Percentiles rank a stretch among this genome's conserved stretches.
These are phyloP conservation scores for Heliconius aoede DNA, from an alignment of 2,888 invertebrate genomes.

Conservation along the genomic window DNA sequence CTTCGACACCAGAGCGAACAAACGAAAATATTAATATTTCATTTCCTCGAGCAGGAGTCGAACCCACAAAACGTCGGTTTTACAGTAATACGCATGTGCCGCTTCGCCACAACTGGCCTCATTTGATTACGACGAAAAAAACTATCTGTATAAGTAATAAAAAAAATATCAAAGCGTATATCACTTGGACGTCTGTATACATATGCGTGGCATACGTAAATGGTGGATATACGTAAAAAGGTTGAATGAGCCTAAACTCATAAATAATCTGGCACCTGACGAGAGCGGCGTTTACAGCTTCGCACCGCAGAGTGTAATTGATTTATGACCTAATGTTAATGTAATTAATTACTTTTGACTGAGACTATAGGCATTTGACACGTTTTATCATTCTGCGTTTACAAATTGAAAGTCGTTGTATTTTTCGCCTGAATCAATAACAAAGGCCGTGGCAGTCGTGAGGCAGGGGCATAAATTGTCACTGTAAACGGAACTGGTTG, in stretches of 20 bases:
- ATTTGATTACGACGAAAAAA: conserved; percentile 6
- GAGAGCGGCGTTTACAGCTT: conserved; percentile 15
- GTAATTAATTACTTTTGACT: conserved; percentile 36
- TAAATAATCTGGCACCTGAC: conserved; percentile 21
- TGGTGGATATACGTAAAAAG: conserved; percentile 22
- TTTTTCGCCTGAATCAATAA: not conserved
- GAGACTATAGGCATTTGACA: not conserved
- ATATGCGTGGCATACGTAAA: not conserved
- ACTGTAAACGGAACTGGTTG: too few species aligned
- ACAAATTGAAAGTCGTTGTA: not conserved
- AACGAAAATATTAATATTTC: too few species aligned
- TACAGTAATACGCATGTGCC: too few species aligned
- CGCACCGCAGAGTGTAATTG: conserved; percentile 31
- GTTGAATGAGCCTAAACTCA: conserved; percentile 30
- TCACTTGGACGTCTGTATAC: not conserved
- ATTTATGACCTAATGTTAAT: conserved; percentile 36
- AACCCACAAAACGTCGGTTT: too few species aligned
- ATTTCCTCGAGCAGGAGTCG: too few species aligned
- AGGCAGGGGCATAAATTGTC: too few species aligned
- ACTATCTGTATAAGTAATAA: not conserved
- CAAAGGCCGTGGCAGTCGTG: too few species aligned
- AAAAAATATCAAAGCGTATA: conserved; percentile 1
- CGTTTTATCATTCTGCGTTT: not conserved
- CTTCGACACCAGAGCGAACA: too few species aligned
- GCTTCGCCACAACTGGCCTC: too few species aligned